Conservation (phyloP, 2,797 vertebrate species). For the Myiothlypis coronata region DNA sequence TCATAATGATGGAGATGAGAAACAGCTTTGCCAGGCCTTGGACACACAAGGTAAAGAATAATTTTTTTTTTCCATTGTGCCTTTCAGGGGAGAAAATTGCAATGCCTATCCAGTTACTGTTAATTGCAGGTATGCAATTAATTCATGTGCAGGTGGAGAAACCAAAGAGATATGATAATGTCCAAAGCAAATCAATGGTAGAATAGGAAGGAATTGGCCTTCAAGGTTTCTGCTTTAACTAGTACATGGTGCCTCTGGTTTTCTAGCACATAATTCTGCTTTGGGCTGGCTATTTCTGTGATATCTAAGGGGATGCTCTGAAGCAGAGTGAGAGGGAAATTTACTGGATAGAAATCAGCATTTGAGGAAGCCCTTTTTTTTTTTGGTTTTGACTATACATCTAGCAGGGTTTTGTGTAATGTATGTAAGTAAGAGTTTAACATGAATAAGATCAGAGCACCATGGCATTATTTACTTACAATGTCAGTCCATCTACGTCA, state of each 20-base stretch:
- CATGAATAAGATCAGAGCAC: not conserved
- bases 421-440: not conserved
- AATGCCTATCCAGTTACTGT: not conserved
- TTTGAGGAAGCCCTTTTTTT: not conserved
- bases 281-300: not conserved
- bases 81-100: not conserved
- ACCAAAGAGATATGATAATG: not conserved
- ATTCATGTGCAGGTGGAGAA: not conserved
- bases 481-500: not conserved
- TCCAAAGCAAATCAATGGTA: not conserved
- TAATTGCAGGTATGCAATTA: not conserved
- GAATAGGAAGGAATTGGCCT: not conserved
- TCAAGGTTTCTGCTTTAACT: not conserved
- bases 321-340: not conserved
- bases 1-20: not conserved
- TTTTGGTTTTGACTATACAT: not conserved
- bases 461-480: conserved; percentile 17
- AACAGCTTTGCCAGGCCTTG: rapidly evolving
- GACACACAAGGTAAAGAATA: not conserved
- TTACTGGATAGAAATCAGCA: not conserved
- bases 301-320: not conserved
- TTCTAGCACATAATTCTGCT: not conserved
- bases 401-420: not conserved
- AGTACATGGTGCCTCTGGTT: not conserved
- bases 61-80: not conserved